Evolutionary conservation across 2,113 vertebrate genomes (phyloP).

Genomic region (Astur gentilis): DNA sequence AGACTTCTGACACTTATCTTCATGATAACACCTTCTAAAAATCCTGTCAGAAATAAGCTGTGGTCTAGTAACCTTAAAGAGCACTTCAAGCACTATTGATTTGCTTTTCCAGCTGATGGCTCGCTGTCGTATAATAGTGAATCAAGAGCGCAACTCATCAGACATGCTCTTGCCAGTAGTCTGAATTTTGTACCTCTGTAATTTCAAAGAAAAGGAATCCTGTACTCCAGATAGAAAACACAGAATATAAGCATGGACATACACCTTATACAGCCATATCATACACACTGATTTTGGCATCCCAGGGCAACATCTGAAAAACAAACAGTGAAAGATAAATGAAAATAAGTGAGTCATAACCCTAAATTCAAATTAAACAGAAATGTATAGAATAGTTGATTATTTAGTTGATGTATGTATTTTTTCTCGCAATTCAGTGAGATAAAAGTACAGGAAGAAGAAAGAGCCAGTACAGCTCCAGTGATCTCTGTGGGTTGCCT

Average conservation of each 20-base stretch:
- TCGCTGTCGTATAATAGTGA: neutral
- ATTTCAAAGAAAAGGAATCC: neutral
- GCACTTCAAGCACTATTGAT: neutral
- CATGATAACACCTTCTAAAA: neutral
- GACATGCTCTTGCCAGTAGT: neutral
- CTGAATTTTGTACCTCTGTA: neutral
- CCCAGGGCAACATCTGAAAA: neutral
- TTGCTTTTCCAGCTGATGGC: neutral
- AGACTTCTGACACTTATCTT: neutral
- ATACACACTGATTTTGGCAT: neutral
- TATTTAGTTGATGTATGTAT: neutral
- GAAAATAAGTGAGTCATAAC: neutral
- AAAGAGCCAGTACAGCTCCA: neutral
- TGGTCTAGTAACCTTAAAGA: neutral
- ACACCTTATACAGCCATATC: neutral
- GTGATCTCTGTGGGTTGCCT: neutral
- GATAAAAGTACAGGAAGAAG: neutral
- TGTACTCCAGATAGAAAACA: neutral
- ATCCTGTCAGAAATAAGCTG: neutral
- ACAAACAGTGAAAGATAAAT: neutral
- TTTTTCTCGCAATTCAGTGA: neutral
- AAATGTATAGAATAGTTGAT: neutral
- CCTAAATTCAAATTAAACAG: neutral
- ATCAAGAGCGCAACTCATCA: neutral
- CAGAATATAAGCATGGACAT: neutral